Percentiles rank a stretch among this genome's conserved stretches.
Evolutionary conservation across 2,113 vertebrate species (phyloP).

Genomic region (Saccopteryx leptura): DNA sequence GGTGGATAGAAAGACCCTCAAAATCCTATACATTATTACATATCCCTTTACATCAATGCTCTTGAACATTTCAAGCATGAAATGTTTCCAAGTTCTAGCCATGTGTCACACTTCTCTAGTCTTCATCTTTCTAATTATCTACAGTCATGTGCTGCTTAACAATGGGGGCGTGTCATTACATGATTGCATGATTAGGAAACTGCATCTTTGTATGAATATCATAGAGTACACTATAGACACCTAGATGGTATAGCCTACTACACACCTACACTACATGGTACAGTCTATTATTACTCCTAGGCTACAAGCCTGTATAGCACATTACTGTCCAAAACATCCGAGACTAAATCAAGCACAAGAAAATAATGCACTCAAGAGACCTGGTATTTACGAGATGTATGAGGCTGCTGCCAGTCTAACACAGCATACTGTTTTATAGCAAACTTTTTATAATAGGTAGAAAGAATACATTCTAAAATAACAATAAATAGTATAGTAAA

Average conservation of each 20-base stretch:
- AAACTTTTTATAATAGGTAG: neutral
- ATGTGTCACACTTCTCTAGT: neutral
- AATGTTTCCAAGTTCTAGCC: neutral
- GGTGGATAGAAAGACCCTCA: neutral
- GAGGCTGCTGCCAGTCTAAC: neutral
- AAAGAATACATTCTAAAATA: neutral
- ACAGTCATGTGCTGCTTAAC: neutral
- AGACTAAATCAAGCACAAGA: neutral
- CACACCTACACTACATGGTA: neutral
- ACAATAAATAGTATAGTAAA: neutral
- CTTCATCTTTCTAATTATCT: conserved; percentile 26
- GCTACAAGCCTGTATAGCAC: neutral
- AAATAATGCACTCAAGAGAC: neutral
- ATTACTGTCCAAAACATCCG: neutral
- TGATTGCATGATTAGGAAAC: neutral
- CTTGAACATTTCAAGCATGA: neutral
- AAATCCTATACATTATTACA: neutral
- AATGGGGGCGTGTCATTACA: neutral
- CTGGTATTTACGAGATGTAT: neutral
- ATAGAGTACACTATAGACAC: neutral
- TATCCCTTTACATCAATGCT: conserved; percentile 2
- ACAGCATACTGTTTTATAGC: neutral
- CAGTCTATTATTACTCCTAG: neutral
- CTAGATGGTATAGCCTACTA: neutral
- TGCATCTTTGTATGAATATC: neutral